A percentile compares a stretch with the other conserved stretches of the same genome.
These are phyloP conservation scores for Tadarida brasiliensis DNA, from an alignment of 2,797 vertebrate species.

Conservation along the genomic window DNA sequence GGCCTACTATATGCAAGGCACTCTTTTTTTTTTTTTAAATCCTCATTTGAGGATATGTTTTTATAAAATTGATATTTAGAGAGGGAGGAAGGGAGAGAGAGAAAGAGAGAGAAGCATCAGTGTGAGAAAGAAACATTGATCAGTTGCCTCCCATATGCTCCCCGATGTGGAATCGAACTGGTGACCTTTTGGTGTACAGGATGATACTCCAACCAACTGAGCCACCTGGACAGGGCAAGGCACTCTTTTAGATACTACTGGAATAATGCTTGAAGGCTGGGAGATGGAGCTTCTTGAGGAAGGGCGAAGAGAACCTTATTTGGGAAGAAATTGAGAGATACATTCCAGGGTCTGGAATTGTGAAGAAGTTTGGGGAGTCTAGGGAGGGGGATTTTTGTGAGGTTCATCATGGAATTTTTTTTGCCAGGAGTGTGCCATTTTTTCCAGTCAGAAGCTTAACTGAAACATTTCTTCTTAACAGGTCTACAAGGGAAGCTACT, in stretches of 20 bases:
- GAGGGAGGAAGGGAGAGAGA: background rate
- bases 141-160: background rate
- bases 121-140: background rate
- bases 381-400: background rate
- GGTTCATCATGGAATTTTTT: background rate
- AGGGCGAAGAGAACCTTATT: background rate
- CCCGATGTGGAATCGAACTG: background rate
- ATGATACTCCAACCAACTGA: background rate
- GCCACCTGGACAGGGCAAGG: background rate
- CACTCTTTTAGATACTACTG: background rate
- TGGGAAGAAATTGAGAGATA: background rate
- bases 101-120: background rate
- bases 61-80: background rate
- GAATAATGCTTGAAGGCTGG: background rate
- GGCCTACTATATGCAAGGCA: background rate
- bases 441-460: background rate
- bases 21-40: too few species aligned
- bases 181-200: background rate
- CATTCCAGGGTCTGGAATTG: background rate
- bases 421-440: background rate
- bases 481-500: background rate
- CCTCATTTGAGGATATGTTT: background rate
- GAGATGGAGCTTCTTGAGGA: background rate
- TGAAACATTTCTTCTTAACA: constrained; percentile 1
- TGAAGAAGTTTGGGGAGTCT: background rate